Conservation (phyloP, 2,888 invertebrate genomes). For the Coecobrya sp. region DNA sequence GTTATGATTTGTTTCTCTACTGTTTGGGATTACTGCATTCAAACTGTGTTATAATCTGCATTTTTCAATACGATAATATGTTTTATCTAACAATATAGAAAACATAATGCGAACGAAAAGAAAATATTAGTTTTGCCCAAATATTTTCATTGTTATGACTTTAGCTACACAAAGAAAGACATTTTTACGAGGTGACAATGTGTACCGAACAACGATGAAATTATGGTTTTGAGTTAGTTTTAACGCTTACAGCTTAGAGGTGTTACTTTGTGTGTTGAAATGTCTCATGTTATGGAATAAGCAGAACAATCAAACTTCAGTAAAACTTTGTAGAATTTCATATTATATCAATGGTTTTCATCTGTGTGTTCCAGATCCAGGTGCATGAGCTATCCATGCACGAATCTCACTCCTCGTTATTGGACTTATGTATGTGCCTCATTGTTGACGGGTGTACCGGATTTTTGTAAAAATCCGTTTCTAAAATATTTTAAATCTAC, state of each 20-base stretch:
- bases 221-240: conserved; percentile 20
- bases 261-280: not conserved
- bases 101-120: conserved; percentile 1
- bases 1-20: no score
- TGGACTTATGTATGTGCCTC: no score
- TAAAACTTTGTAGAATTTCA: no score
- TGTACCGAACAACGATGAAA: not conserved
- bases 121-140: conserved; percentile 36
- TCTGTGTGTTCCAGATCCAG: no score
- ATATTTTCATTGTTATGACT: conserved; percentile 2
- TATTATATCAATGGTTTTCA: no score
- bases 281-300: no score
- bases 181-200: conserved; percentile 67
- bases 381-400: no score
- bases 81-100: not conserved
- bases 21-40: no score
- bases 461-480: not conserved
- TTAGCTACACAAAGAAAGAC: conserved; percentile 28
- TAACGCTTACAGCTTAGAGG: not conserved
- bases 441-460: not conserved
- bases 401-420: no score
- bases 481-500: not conserved
- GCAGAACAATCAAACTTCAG: no score
- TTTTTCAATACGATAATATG: not conserved
- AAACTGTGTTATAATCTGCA: not conserved